Evolutionary conservation across 2,888 invertebrate species (phyloP).

Genomic region (Prosopocoilus inquinatus): DNA sequence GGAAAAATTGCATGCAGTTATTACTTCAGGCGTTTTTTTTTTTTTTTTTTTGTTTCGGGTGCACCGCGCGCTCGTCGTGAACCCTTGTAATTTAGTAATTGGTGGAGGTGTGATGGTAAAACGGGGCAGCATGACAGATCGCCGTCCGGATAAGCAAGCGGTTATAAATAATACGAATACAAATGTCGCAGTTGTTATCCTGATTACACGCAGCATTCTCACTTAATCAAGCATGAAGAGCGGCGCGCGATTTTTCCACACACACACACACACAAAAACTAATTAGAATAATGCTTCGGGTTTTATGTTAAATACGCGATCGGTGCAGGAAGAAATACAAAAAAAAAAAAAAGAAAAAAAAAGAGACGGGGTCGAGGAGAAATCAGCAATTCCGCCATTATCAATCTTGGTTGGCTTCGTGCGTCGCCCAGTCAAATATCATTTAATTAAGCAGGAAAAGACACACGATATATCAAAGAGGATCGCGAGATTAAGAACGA

Average conservation of each 20-base stretch:
- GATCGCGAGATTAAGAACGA: slow-evolving; percentile 29
- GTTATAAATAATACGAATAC: background rate
- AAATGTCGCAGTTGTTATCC: slow-evolving; percentile 4
- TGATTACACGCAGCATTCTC: background rate
- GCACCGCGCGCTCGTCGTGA: background rate
- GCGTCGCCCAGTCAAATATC: slow-evolving; percentile 19
- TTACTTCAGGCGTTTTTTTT: too few relatives aligned
- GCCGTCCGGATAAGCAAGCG: background rate
- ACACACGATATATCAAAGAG: slow-evolving; percentile 32
- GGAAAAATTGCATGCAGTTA: too few relatives aligned
- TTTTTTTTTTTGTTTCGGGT: background rate
- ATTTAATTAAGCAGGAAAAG: slow-evolving; percentile 33
- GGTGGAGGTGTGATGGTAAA: slow-evolving; percentile 2
- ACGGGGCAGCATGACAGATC: background rate
- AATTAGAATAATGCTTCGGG: slow-evolving; percentile 4
- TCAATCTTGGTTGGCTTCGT: slow-evolving; percentile 16
- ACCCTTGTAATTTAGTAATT: slow-evolving; percentile 1
- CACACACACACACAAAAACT: too few relatives aligned
- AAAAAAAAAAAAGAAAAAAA: too few relatives aligned
- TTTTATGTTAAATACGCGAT: slow-evolving; percentile 7
- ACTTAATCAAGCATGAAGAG: background rate
- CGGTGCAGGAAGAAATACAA: too few relatives aligned
- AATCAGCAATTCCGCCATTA: slow-evolving; percentile 2
- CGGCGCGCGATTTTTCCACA: too few relatives aligned
- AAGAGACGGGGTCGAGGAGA: slow-evolving; percentile 8